Evolutionary conservation across 2,113 vertebrate genomes (phyloP).

Genomic region (Forbesichthys papilliferus): DNA sequence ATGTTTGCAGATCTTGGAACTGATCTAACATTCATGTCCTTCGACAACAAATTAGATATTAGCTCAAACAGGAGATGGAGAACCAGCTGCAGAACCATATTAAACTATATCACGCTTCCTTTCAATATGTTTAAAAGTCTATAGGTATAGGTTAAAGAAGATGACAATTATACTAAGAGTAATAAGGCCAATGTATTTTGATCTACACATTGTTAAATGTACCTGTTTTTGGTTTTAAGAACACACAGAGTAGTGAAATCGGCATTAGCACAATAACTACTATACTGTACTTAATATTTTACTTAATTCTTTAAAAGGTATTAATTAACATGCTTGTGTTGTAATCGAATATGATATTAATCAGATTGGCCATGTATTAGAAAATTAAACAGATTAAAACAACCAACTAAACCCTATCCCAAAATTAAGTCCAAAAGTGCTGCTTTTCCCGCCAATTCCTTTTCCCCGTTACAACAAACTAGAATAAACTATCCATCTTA

Average conservation of each 20-base stretch:
- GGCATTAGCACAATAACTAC: too few relatives aligned
- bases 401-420: constrained; percentile 36
- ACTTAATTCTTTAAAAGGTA: background rate
- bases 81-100: background rate
- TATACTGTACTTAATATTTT: background rate
- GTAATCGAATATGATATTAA: constrained; percentile 33
- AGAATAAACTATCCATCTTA: constrained; percentile 69
- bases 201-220: too few relatives aligned
- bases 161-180: too few relatives aligned
- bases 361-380: constrained; percentile 44
- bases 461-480: constrained; percentile 62
- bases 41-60: background rate
- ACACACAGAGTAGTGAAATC: too few relatives aligned
- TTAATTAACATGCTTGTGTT: constrained; percentile 5
- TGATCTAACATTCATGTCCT: background rate
- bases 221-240: too few relatives aligned
- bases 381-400: constrained; percentile 48
- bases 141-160: too few relatives aligned
- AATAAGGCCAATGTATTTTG: too few relatives aligned
- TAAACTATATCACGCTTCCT: too few relatives aligned
- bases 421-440: constrained; percentile 43
- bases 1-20: background rate
- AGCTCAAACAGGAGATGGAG: background rate
- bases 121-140: too few relatives aligned
- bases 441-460: constrained; percentile 47